Evolutionary conservation across 2,797 vertebrate species (phyloP), one percentile per base, ranked within the genome.

Genomic region (Oreortyx pictus): DNA sequence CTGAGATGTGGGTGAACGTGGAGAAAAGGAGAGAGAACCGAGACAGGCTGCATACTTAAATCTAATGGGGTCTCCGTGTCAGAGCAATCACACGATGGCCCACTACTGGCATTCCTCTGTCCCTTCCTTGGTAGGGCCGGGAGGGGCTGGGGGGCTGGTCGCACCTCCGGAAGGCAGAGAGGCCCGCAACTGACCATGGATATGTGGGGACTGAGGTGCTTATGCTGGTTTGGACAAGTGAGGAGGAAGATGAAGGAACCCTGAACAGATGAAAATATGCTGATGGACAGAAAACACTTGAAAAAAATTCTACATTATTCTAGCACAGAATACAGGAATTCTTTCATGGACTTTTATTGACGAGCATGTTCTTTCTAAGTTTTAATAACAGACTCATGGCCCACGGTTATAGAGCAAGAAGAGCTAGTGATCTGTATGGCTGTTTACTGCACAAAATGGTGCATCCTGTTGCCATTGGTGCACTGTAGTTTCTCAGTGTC

Each of bases 1-100:
- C 11, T 79, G 88, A 80, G 52, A 65, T 90, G 86, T 82, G 88
- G 78, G 84, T 89, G 78, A 92, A 79, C 14, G 46, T 70, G 64
- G 3, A 2, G 78, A 73, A 88, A 82, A 88, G 22, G 37, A 90
- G 74, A 79, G 66, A 59, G 35, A 88, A 70, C 19, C 0, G 0
- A 47, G 9, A 43, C 15, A 16, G n/a, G 39, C 31, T 19, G 23
- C 16, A 6, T 78, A 52, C 56, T 93, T 72, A 82, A 54, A 52
- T 39, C 56, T 57, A 62, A 47, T 62, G 71, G 43, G 39, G 84
- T 90, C 66, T 90, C 77, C 5, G 0, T 33, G 24, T 84, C 67
- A 82, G 81, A 94, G 50, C n/a, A 70, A 39, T 66, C 29, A 73
- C 62, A 50, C 25, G 35, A 74, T 47, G 39, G n/a, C 33, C 11